These are phyloP conservation scores for Stenodera caucasica DNA, from an alignment of 2,888 invertebrate species.

Conservation along the genomic window DNA sequence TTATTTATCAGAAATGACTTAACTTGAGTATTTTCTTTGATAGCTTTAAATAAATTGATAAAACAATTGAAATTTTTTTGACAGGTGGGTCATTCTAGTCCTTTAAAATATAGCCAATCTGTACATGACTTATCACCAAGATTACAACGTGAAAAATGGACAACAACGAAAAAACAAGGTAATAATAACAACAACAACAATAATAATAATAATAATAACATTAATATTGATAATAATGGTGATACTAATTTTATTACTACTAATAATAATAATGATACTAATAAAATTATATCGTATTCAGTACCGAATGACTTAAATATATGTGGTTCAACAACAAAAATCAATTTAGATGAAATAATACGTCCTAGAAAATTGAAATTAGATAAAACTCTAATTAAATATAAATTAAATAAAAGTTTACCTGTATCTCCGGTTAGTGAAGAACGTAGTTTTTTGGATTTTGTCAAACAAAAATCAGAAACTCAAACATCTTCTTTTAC, in stretches of 20 bases:
- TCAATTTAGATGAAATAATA: conserved; percentile 36
- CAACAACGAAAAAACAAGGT: conserved; percentile 36
- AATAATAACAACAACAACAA: conserved; percentile 38
- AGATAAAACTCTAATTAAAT: conserved; percentile 52
- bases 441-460: conserved; percentile 59
- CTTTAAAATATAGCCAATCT: conserved; percentile 81
- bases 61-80: no score
- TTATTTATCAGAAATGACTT: no score
- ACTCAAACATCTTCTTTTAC: neutral
- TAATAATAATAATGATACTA: conserved; percentile 34
- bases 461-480: conserved; percentile 49
- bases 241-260: conserved; percentile 40
- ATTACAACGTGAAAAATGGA: conserved; percentile 58
- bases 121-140: conserved; percentile 81
- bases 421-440: conserved; percentile 83
- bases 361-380: conserved; percentile 51
- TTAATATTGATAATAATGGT: conserved; percentile 15
- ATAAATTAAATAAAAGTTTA: conserved; percentile 67
- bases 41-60: no score
- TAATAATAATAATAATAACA: conserved; percentile 40
- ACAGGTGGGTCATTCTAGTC: conserved; percentile 77
- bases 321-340: conserved; percentile 42
- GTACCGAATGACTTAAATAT: conserved; percentile 51
- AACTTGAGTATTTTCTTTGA: no score
- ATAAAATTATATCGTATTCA: conserved; percentile 33